These are phyloP conservation scores for Portunus trituberculatus DNA, from an alignment of 1,140 invertebrate genomes.

Conservation along the genomic window DNA sequence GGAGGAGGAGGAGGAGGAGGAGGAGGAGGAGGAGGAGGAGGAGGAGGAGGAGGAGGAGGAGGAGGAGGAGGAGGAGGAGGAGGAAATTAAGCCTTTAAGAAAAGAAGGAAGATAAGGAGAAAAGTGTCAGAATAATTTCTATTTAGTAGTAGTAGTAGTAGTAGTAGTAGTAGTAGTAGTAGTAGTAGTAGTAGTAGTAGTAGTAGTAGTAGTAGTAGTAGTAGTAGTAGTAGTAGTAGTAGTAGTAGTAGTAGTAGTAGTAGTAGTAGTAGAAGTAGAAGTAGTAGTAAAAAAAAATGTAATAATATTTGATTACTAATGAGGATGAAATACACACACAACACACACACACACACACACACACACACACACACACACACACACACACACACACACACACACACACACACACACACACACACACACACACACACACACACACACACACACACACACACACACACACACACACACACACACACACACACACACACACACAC, in stretches of 20 bases:
- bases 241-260: conserved; percentile 39
- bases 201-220: conserved; percentile 41
- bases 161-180: conserved; percentile 50
- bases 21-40: conserved; percentile 16
- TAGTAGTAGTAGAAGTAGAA: too few species aligned
- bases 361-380: background rate
- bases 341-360: background rate
- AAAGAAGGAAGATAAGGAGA: background rate
- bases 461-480: background rate
- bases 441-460: background rate
- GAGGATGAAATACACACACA: background rate
- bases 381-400: conserved; percentile 5
- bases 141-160: conserved; percentile 17
- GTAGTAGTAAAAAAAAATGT: too few species aligned
- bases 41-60: conserved; percentile 16
- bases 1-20: conserved; percentile 6
- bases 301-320: background rate
- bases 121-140: background rate
- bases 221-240: conserved; percentile 42
- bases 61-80: background rate
- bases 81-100: background rate
- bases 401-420: conserved; percentile 26
- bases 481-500: background rate
- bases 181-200: conserved; percentile 1
- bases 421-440: background rate